These are phyloP conservation scores for Phortica okadai DNA, from an alignment of 2,888 invertebrate species.

Conservation along the genomic window DNA sequence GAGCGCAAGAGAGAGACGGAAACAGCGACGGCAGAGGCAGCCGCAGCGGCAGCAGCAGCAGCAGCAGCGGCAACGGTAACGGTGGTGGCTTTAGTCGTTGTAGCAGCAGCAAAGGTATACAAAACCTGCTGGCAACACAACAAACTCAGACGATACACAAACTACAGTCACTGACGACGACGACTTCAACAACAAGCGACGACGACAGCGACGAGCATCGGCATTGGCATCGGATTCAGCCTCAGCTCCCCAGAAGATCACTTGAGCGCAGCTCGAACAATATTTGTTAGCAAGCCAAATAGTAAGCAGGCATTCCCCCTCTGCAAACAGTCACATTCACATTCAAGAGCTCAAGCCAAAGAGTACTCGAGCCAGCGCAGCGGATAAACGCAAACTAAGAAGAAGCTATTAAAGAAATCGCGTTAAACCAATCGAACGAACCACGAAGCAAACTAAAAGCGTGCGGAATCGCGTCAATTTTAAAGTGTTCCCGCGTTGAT, in stretches of 20 bases:
- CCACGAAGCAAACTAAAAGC: conserved; percentile 6
- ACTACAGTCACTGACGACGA: conserved; percentile 39
- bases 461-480: not conserved
- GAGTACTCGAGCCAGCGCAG: conserved; percentile 75
- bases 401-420: conserved; percentile 25
- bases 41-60: not conserved
- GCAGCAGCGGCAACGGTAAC: not conserved
- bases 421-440: conserved; percentile 31
- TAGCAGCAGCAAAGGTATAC: conserved; percentile 16
- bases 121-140: conserved; percentile 37
- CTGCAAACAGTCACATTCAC: conserved; percentile 78
- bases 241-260: conserved; percentile 53
- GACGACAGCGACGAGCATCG: conserved; percentile 34
- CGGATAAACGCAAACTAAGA: conserved; percentile 41
- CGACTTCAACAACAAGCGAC: conserved; percentile 22
- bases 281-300: conserved; percentile 78
- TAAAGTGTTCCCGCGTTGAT: conserved; percentile 7
- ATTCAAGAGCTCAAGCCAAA: conserved; percentile 77
- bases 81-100: not conserved
- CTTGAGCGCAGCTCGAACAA: conserved; percentile 76
- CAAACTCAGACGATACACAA: conserved; percentile 43
- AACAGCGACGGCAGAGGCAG: not conserved
- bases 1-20: conserved; percentile 16
- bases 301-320: conserved; percentile 78
- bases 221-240: conserved; percentile 40